Conservation (phyloP, 2,888 invertebrate species). For the Platerodrilus igneus region DNA sequence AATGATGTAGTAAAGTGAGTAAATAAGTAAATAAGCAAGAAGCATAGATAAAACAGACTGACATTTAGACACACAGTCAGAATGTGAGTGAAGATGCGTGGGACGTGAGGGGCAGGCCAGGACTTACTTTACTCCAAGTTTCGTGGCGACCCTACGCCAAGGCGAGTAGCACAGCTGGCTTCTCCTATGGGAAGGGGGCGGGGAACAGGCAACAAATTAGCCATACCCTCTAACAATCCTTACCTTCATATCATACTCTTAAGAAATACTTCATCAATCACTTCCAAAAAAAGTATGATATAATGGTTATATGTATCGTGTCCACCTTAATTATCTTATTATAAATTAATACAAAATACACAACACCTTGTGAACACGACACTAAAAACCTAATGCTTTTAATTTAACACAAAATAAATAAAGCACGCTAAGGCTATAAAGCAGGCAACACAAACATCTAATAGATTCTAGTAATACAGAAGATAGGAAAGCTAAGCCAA, state of each 20-base stretch:
- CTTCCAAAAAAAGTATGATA: conserved; percentile 22
- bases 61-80: conserved; percentile 27
- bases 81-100: conserved; percentile 21
- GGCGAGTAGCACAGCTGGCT: conserved; percentile 81
- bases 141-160: conserved; percentile 91
- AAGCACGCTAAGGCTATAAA: conserved; percentile 36
- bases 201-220: conserved; percentile 52
- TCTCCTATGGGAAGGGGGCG: conserved; percentile 50
- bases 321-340: conserved; percentile 22
- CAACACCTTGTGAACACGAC: conserved; percentile 30
- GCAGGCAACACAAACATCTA: conserved; percentile 40
- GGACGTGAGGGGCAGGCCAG: conserved; percentile 40
- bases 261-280: not conserved
- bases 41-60: conserved; percentile 29
- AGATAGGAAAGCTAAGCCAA: conserved; percentile 38
- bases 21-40: conserved; percentile 16
- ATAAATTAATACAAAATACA: conserved; percentile 7
- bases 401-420: conserved; percentile 24
- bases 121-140: conserved; percentile 94
- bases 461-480: conserved; percentile 29
- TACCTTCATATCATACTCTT: conserved; percentile 20
- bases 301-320: conserved; percentile 27
- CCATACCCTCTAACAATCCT: conserved; percentile 40
- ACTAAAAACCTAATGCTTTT: conserved; percentile 31
- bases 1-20: conserved; percentile 12